Evolutionary conservation across 2,797 vertebrate species (phyloP).

Genomic region (Neoniphon sammara): DNA sequence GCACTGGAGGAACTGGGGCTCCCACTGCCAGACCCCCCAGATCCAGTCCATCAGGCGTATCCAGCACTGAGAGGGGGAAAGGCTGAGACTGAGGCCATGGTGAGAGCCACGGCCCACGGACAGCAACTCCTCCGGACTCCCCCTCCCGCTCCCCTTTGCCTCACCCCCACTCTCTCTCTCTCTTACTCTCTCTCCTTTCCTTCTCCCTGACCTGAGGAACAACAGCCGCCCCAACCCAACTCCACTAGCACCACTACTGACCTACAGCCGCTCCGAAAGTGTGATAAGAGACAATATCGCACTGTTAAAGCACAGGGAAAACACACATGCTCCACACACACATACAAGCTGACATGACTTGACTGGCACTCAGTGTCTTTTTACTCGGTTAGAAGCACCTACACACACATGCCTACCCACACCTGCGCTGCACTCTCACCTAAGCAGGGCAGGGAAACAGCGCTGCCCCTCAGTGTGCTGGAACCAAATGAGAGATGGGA

Average conservation of each 20-base stretch:
- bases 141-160: conserved; percentile 17
- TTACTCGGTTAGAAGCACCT: conserved; percentile 67
- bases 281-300: conserved; percentile 80
- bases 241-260: conserved; percentile 54
- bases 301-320: conserved; percentile 75
- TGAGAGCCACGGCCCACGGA: conserved; percentile 45
- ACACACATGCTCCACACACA: conserved; percentile 44
- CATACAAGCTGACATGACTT: conserved; percentile 38
- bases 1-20: conserved; percentile 87
- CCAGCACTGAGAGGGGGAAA: conserved; percentile 81
- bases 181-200: conserved; percentile 34
- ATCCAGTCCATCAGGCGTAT: conserved; percentile 88
- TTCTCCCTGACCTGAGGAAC: conserved; percentile 51
- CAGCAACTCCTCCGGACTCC: conserved; percentile 49
- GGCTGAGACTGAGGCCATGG: conserved; percentile 61
- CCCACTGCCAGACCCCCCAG: conserved; percentile 86
- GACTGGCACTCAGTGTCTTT: conserved; percentile 71
- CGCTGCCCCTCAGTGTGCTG: conserved; percentile 8
- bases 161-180: conserved; percentile 18
- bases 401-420: conserved; percentile 52
- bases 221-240: conserved; percentile 56
- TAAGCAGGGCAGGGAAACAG: conserved; percentile 27
- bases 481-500: conserved; percentile 27
- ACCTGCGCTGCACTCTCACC: conserved; percentile 63
- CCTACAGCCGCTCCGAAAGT: conserved; percentile 67